Percentiles rank a stretch among this genome's conserved stretches.
Conservation (phyloP, 2,797 vertebrate genomes). For the Neosilurus mollespiculum region DNA sequence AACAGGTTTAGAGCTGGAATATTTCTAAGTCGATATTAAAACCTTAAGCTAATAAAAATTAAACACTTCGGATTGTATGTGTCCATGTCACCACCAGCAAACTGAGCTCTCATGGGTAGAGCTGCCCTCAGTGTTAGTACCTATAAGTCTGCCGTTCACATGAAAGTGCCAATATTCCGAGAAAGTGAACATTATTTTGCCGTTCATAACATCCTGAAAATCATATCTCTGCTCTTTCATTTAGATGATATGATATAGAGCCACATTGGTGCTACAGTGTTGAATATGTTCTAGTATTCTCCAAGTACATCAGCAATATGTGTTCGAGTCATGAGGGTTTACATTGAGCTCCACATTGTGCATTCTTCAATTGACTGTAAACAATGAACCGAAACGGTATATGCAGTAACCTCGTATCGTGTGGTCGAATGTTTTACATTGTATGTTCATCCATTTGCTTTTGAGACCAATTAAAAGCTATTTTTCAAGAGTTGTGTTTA, state of each 20-base stretch:
- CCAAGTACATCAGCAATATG: slow-evolving; percentile 15
- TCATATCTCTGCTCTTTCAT: slow-evolving; percentile 19
- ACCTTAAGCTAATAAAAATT: neutral
- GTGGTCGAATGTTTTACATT: neutral
- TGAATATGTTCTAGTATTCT: slow-evolving; percentile 77
- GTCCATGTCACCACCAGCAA: neutral
- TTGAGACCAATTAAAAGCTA: slow-evolving; percentile 29
- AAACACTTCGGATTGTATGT: neutral
- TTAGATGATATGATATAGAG: slow-evolving; percentile 19
- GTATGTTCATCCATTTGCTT: slow-evolving; percentile 11
- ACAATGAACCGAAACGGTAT: neutral
- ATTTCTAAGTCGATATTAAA: neutral
- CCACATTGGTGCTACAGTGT: slow-evolving; percentile 37
- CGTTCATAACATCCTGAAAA: slow-evolving; percentile 15
- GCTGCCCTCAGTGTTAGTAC: neutral
- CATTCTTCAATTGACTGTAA: neutral
- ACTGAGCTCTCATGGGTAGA: neutral
- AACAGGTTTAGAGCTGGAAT: neutral
- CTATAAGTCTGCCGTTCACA: slow-evolving; percentile 7
- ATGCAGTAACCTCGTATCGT: neutral
- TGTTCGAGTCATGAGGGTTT: slow-evolving; percentile 8
- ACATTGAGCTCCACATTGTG: neutral
- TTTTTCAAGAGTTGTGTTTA: slow-evolving; percentile 18
- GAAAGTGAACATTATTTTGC: slow-evolving; percentile 16
- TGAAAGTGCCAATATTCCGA: slow-evolving; percentile 27